Base-by-base conservation (phyloP, 2,888 invertebrate genomes). In the Ypsolopha sequella region DNA sequence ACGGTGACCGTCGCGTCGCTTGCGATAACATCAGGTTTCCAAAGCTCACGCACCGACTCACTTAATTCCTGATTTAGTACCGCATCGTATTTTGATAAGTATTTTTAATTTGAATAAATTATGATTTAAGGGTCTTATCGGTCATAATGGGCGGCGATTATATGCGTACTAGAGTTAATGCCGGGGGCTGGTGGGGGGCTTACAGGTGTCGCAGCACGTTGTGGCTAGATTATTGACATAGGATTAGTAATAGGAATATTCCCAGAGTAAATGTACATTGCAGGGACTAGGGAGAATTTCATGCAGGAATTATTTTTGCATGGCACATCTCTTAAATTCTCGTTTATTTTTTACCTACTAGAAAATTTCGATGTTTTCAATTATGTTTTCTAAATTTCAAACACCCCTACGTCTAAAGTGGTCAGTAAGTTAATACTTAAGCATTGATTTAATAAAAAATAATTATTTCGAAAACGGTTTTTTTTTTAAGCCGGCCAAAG, bases 91-190 rank as follows among this genome's bases (percentile, higher is more conserved):
- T 82, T 79, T 81, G 85, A 85, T 85, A 85, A 86, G 82, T 86
- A 84, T 85, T 86, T 86, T 86, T 86, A 86, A 86, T 85, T 85
- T 86, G 86, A 86, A 86, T 86, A 86, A 84, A 86, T 86, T 86
- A 86, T 84, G 76, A 82, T 84, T 82, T 80, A 80, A 80, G 76
- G 70, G 73, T 70, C 70, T 75, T 82, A 81, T 84, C 80, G 81
- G 60, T 66, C 66, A 65, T 70, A 76, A 81, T 79, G 73, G 73
- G 65, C 63, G 70, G 65, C 70, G 79, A 80, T 77, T 79, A 75
- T 65, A 70, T 73, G 70, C 73, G 70, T 71, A 68, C 66, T 65
- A 62, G 43, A 53, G 68, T 72, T 69, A 67, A 71, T 71, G 73
- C 69, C 68, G 65, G 66, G 69, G 68, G n/a, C n/a, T 65, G 71